Evolutionary conservation across 1,140 invertebrate genomes (phyloP).

Genomic region (Zeugodacus cucurbitae): DNA sequence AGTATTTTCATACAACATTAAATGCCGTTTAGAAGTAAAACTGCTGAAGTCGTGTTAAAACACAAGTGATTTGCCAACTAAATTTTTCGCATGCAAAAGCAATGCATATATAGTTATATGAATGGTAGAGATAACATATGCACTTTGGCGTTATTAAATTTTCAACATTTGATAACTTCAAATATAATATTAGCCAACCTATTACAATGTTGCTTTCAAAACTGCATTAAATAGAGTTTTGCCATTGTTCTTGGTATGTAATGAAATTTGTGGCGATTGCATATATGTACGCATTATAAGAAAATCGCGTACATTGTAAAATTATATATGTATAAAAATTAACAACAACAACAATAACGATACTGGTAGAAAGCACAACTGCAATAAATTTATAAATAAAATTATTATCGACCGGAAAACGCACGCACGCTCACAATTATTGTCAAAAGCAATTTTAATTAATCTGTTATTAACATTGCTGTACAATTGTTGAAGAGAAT

Average conservation of each 20-base stretch:
- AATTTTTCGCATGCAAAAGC: background rate
- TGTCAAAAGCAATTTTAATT: background rate
- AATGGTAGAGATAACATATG: too few species aligned
- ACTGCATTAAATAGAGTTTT: too few species aligned
- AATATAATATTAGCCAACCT: too few species aligned
- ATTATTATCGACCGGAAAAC: slow-evolving; percentile 17
- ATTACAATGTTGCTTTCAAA: too few species aligned
- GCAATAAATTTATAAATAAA: background rate
- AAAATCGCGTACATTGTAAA: background rate
- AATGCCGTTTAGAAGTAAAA: background rate
- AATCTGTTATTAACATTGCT: background rate
- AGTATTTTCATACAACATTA: too few species aligned
- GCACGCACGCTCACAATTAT: background rate
- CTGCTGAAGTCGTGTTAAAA: too few species aligned
- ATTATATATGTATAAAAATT: background rate
- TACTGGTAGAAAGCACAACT: background rate
- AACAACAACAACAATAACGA: background rate
- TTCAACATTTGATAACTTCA: too few species aligned
- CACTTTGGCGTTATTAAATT: too few species aligned
- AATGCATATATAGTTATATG: background rate
- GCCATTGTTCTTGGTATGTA: too few species aligned
- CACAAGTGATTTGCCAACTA: too few species aligned
- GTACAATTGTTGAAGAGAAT: background rate
- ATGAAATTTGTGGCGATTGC: too few species aligned
- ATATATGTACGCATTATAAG: background rate